Evolutionary conservation across 2,113 vertebrate species (phyloP).

Genomic region (Monopterus albus): DNA sequence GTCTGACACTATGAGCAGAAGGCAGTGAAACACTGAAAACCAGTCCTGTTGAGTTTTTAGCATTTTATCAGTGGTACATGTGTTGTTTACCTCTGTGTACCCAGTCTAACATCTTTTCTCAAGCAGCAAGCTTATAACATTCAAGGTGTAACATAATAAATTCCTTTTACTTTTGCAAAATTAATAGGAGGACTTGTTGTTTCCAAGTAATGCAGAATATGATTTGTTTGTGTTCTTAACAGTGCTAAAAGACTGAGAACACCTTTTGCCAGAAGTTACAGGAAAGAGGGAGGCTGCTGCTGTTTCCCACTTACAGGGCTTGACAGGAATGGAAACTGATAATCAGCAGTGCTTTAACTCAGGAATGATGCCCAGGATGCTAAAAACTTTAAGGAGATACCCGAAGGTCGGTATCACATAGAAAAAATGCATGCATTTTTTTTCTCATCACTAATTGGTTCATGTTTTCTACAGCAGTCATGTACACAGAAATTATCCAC

Average conservation of each 20-base stretch:
- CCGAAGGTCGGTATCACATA: background rate
- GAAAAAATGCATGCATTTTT: background rate
- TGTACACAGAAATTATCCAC: conserved; percentile 2
- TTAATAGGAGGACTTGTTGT: background rate
- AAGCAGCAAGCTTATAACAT: background rate
- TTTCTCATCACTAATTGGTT: conserved; percentile 18
- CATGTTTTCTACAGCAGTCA: too few relatives aligned
- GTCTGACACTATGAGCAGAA: background rate
- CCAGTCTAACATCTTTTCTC: background rate
- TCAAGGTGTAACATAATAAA: background rate
- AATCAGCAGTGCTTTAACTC: conserved; percentile 1
- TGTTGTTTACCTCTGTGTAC: background rate
- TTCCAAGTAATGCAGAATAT: background rate
- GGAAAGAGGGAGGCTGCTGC: background rate
- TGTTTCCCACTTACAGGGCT: conserved; percentile 2
- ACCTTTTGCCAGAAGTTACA: background rate
- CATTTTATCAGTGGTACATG: background rate
- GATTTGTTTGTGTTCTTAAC: too few relatives aligned
- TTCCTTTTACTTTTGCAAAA: background rate
- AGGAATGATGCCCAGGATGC: background rate
- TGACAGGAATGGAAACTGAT: background rate
- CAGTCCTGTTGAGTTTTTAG: background rate
- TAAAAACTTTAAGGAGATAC: background rate
- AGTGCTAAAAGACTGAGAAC: background rate
- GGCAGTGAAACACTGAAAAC: background rate